Evolutionary conservation across 1,140 invertebrate species (phyloP), one percentile per base, ranked within the genome.

Genomic region (Colletes gigas): DNA sequence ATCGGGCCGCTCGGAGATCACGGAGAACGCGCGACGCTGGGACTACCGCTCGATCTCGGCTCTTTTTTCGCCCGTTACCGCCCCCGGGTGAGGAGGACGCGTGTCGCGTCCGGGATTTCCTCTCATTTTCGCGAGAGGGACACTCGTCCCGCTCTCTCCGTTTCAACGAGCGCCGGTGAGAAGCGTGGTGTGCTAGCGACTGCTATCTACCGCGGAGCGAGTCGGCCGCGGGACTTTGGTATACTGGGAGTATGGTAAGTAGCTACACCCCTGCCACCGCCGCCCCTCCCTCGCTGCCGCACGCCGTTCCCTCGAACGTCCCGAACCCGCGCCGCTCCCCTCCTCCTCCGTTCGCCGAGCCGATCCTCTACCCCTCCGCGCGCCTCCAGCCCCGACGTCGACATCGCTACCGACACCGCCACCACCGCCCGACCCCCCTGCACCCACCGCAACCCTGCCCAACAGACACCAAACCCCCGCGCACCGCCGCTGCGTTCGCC

Each of bases 221-320:
- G 89, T 88, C 85, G 88, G 86, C 85, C 88, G 88, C 88, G 88
- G 88, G 89, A 91, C 89, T 91, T 89, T 90, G 90, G 88, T 90
- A 90, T 92, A 91, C 89, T 89, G 91, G 90, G 89, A 91, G 90
- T 92, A 92, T 92, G 92, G 90, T 92, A 92, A 92, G 91, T 93
- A 92, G 92, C 86, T 92, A 90, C 92, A 92, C 90, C 91, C 91
- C 91, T 90, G 89, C 90, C 88, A 87, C 87, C 89, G 77, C 85
- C 82, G 63, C 81, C 77, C 75, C 75, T 79, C 68, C 79, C 85
- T 69, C 83, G 57, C 54, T 72, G 67, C 84, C 81, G 81, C 85
- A 80, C 83, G 78, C 83, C 82, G 75, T 77, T 80, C 78, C 85
- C 68, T 77, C 82, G 79, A 67, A 80, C 69, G 69, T 78, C 59